These are phyloP conservation scores for Mobula hypostoma DNA, from an alignment of 2,113 vertebrate genomes.

Conservation along the genomic window DNA sequence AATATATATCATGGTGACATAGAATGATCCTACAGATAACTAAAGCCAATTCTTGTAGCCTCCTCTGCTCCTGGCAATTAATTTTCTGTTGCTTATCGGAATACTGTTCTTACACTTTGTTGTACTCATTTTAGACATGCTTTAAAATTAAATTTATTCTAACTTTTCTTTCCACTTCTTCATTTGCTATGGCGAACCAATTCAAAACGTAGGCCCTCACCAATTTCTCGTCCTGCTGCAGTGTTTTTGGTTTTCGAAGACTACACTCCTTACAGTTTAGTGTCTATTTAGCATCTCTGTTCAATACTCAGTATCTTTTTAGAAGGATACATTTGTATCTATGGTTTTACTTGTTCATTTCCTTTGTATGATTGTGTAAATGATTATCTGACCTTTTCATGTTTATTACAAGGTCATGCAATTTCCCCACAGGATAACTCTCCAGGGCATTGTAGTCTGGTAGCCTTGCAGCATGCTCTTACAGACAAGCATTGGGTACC, in stretches of 20 bases:
- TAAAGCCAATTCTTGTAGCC: neutral
- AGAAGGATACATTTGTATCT: conserved; percentile 15
- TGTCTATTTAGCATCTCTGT: neutral
- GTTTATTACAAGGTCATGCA: conserved; percentile 25
- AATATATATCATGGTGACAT: neutral
- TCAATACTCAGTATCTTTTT: neutral
- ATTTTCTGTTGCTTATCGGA: neutral
- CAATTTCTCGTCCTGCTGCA: neutral
- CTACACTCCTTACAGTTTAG: neutral
- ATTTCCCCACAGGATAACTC: conserved; percentile 1
- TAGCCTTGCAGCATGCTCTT: neutral
- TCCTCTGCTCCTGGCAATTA: neutral
- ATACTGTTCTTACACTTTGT: neutral
- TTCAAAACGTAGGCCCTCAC: neutral
- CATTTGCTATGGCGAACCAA: neutral
- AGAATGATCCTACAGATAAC: neutral
- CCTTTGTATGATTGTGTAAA: neutral
- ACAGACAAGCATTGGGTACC: neutral
- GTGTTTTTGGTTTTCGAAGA: neutral
- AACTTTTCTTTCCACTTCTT: neutral
- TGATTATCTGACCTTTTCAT: conserved; percentile 16
- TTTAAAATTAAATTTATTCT: neutral
- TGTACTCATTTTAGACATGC: neutral
- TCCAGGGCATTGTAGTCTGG: neutral
- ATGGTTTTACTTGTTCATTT: neutral